Percentiles rank a stretch among this genome's conserved stretches.
Evolutionary conservation across 2,888 invertebrate species (phyloP).

Genomic region (Cryptocephalus moraei): DNA sequence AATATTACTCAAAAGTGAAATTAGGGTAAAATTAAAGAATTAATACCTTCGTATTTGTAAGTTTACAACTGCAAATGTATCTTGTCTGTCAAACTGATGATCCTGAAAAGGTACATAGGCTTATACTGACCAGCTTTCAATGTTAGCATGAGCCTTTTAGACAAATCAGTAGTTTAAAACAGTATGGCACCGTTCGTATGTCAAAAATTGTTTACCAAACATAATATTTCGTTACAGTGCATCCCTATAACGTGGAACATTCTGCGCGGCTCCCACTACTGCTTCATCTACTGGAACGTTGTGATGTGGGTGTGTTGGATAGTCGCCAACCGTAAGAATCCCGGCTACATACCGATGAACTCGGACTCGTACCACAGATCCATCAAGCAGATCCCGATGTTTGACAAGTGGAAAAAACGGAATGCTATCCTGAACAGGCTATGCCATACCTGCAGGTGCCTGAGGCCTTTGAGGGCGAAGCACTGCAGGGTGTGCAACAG

Average conservation of each 20-base stretch:
- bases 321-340: conserved; percentile 79
- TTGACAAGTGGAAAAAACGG: conserved; percentile 85
- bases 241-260: conserved; percentile 87
- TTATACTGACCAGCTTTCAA: too few relatives aligned
- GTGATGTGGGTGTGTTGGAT: conserved; percentile 92
- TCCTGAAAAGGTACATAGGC: too few relatives aligned
- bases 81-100: too few relatives aligned
- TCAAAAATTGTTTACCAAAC: neutral
- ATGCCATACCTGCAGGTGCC: conserved; percentile 70
- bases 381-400: conserved; percentile 86
- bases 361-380: conserved; percentile 84
- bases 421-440: conserved; percentile 70
- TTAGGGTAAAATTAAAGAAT: too few relatives aligned
- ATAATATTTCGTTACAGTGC: conserved; percentile 46
- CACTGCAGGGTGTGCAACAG: conserved; percentile 84
- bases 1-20: too few relatives aligned
- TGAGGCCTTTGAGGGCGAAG: conserved; percentile 74
- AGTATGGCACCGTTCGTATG: too few relatives aligned
- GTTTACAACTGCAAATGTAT: too few relatives aligned
- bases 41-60: too few relatives aligned
- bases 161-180: too few relatives aligned
- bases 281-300: conserved; percentile 82
- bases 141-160: too few relatives aligned
- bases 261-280: conserved; percentile 74
- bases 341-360: conserved; percentile 81